phyloP scores from a whole-genome alignment of 2,797 vertebrate genomes.

The Chloroceryle amazona region DNA sequence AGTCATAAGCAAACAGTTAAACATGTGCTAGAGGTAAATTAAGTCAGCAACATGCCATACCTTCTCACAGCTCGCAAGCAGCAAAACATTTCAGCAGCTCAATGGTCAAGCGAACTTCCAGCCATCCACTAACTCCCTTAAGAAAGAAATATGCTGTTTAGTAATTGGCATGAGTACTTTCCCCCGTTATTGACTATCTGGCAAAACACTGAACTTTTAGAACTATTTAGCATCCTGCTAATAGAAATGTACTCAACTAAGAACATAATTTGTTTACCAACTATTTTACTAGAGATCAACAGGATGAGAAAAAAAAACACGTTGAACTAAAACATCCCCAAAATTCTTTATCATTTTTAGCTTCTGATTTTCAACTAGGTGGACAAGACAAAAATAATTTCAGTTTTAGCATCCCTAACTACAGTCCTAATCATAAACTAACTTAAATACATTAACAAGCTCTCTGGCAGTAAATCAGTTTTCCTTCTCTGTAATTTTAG shows the following conservation, averaged over 20 bases:
- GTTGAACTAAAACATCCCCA: background rate
- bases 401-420: background rate
- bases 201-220: background rate
- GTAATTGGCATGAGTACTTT: background rate
- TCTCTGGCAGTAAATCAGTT: background rate
- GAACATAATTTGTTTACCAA: background rate
- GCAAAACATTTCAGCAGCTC: conserved; percentile 81
- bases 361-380: background rate
- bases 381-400: background rate
- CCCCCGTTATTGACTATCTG: background rate
- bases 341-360: background rate
- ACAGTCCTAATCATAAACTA: background rate
- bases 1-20: background rate
- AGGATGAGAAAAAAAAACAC: background rate
- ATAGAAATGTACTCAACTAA: background rate
- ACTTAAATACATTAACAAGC: background rate
- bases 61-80: conserved; percentile 76
- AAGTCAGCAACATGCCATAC: conserved; percentile 63
- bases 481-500: background rate
- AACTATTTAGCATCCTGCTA: background rate
- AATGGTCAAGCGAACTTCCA: conserved; percentile 34
- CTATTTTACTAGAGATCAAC: background rate
- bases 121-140: conserved; percentile 69
- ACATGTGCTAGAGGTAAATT: background rate
- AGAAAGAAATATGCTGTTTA: background rate